phyloP scores from a whole-genome alignment of 1,140 invertebrate genomes.

The Drosophila nasuta region DNA sequence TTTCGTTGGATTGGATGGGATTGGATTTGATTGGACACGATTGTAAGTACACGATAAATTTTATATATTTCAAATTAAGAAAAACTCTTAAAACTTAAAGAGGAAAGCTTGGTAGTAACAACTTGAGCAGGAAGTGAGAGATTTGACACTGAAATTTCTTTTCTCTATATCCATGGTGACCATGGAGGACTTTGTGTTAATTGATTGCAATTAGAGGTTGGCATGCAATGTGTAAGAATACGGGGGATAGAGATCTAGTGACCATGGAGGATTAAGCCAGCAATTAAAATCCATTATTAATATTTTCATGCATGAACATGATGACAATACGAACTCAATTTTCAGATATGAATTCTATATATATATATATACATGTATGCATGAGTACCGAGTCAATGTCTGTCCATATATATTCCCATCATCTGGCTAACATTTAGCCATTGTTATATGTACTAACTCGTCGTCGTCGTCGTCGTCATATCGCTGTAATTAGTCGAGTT shows the following conservation, averaged over 20 bases:
- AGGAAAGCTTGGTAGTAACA: too few species aligned
- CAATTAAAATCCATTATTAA: slow-evolving; percentile 34
- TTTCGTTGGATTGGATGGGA: slow-evolving; percentile 49
- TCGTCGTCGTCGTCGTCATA: background rate
- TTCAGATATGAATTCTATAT: background rate
- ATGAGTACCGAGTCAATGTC: slow-evolving; percentile 6
- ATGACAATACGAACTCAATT: slow-evolving; percentile 3
- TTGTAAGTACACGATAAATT: too few species aligned
- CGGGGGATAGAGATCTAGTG: slow-evolving; percentile 2
- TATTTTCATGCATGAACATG: slow-evolving; percentile 16
- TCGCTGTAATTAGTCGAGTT: slow-evolving; percentile 51
- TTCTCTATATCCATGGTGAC: background rate
- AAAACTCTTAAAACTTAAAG: too few species aligned
- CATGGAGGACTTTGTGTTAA: slow-evolving; percentile 3
- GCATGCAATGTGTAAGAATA: background rate
- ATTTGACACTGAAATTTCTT: background rate
- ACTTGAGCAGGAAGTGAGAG: too few species aligned
- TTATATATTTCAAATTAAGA: too few species aligned
- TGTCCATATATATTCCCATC: slow-evolving; percentile 54
- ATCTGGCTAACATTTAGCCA: slow-evolving; percentile 58
- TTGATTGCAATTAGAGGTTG: background rate
- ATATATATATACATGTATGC: background rate
- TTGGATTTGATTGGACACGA: slow-evolving; percentile 14
- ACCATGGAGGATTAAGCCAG: slow-evolving; percentile 20
- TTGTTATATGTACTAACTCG: slow-evolving; percentile 35